phyloP scores from a whole-genome alignment of 2,113 vertebrate genomes.

The Sceloporus undulatus region DNA sequence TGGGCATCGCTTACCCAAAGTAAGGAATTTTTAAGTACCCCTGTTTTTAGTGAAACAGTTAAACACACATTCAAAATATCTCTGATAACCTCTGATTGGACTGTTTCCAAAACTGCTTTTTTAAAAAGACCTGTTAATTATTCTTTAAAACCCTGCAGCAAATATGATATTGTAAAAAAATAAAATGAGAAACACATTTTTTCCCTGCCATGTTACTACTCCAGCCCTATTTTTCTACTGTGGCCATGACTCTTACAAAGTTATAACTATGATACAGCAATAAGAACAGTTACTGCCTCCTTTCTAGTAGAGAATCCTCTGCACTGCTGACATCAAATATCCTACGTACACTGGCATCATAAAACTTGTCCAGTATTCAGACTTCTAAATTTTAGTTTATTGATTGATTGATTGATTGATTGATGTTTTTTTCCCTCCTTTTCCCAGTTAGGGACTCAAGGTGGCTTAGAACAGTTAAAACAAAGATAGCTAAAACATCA shows the following conservation, averaged over 20 bases:
- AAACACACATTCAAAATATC: not conserved
- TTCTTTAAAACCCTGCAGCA: not conserved
- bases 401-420: too few species aligned
- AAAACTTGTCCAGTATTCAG: not conserved
- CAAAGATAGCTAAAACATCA: not conserved
- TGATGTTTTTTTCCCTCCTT: not conserved
- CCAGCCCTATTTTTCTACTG: too few species aligned
- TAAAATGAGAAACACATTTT: too few species aligned
- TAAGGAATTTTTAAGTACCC: not conserved
- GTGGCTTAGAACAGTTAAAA: not conserved
- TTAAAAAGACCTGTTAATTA: not conserved
- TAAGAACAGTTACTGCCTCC: not conserved
- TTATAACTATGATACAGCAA: not conserved
- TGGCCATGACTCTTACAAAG: not conserved
- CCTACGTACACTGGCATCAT: not conserved
- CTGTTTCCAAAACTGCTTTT: not conserved
- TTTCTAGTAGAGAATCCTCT: slow-evolving; percentile 32
- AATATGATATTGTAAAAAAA: too few species aligned
- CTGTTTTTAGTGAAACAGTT: not conserved
- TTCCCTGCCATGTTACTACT: too few species aligned
- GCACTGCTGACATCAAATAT: not conserved
- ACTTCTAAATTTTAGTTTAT: not conserved
- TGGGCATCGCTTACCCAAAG: not conserved
- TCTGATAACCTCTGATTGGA: not conserved
- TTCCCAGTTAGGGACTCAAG: not conserved